Evolutionary conservation across 1,140 invertebrate species (phyloP), one percentile per base, ranked within the genome.

Genomic region (Pseudomyrmex gracilis): DNA sequence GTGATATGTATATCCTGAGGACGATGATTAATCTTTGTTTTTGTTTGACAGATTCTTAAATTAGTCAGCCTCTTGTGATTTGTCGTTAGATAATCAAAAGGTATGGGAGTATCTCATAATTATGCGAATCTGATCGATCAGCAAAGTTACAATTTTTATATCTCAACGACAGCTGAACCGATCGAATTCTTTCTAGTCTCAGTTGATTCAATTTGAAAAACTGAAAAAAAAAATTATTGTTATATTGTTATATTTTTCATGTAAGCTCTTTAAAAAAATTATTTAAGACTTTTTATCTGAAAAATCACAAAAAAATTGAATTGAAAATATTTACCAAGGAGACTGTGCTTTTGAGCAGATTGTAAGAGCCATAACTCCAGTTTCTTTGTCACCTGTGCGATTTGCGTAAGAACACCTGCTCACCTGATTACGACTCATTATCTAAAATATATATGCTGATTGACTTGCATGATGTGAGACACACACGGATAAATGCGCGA

Each of bases 361-460:
- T 15, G 13, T n/a, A 45, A 20, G 12, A 15, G 20, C 12, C 13
- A 55, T 45, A 67, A 67, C 17, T 34, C 7, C 34, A 58, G 43
- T 58, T 20, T 8, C 15, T 57, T 57, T 9, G 63, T 78, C 66
- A 70, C 15, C 15, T 58, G 20, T 70, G 55, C 15, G 13, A n/a
- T 64, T 78, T 15, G 43, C 64, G n/a, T 58, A 10, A 43, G 55
- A 70, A 70, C 76, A 78, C 63, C 76, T 78, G 53, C 43, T 70
- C 17, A 12, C 53, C 53, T 70, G 64, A 80, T 80, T 70, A 70
- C n/a, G 45, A 53, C 51, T 51, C 15, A 8, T 68, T 57, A 55
- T 10, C 10, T 24, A 20, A 77, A 2, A 45, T 57, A 47, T 67
- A 17, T n/a, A 20, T 34, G 34, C 34, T 34, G 34, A 68, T 68